A percentile compares a stretch with the other conserved stretches of the same genome.
phyloP scores from a whole-genome alignment of 1,140 invertebrate genomes.

The Venturia canescens region DNA sequence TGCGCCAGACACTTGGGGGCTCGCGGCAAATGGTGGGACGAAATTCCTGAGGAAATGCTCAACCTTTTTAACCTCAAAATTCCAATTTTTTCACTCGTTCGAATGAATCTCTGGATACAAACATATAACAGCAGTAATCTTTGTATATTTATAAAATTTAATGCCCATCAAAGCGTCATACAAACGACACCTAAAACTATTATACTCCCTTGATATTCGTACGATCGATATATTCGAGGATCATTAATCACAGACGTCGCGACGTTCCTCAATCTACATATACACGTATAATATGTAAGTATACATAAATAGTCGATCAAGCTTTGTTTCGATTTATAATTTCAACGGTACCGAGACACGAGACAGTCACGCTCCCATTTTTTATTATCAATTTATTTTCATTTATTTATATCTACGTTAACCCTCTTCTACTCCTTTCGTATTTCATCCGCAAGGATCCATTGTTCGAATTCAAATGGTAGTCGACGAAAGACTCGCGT shows the following conservation, averaged over 20 bases:
- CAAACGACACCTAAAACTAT: neutral
- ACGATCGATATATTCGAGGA: slow-evolving; percentile 59
- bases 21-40: neutral
- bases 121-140: neutral
- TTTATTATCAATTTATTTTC: slow-evolving; percentile 2
- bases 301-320: neutral
- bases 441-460: slow-evolving; percentile 53
- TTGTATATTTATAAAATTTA: neutral
- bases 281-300: neutral
- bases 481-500: neutral
- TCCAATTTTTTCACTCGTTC: neutral
- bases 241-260: slow-evolving; percentile 68
- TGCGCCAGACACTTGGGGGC: slow-evolving; percentile 16
- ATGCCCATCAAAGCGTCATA: neutral
- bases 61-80: neutral
- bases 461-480: slow-evolving; percentile 69
- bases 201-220: neutral
- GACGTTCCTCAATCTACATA: slow-evolving; percentile 36
- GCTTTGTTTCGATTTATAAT: neutral
- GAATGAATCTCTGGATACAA: neutral
- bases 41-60: slow-evolving; percentile 17
- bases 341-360: neutral
- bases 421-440: slow-evolving; percentile 5
- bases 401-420: neutral
- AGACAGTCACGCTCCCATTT: slow-evolving; percentile 8